phyloP scores from a whole-genome alignment of 2,797 vertebrate species.

The Anabacerthia variegaticeps region DNA sequence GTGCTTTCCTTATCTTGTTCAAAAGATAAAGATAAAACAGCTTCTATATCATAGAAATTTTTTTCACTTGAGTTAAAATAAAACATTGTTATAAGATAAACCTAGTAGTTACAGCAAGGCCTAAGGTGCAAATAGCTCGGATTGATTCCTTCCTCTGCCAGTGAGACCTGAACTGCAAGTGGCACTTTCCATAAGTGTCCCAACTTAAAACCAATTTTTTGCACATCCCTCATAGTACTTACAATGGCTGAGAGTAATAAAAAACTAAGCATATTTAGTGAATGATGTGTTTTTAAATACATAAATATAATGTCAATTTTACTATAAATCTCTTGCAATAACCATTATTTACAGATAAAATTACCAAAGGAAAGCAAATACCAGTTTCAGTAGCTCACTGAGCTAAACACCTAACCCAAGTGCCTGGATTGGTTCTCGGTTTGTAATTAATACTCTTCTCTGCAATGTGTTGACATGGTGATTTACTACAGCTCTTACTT shows the following conservation, averaged over 20 bases:
- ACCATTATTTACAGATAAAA: background rate
- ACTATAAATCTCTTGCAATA: background rate
- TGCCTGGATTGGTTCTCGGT: background rate
- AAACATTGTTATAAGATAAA: background rate
- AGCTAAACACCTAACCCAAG: background rate
- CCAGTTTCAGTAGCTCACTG: background rate
- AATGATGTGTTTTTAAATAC: background rate
- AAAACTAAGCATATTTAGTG: background rate
- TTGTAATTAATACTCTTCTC: background rate
- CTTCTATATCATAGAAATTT: background rate
- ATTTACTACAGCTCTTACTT: background rate
- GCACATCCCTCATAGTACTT: background rate
- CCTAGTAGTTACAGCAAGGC: background rate
- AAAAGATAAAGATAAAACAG: background rate
- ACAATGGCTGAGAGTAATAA: background rate
- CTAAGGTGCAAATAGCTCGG: background rate
- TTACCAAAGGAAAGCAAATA: background rate
- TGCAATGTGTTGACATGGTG: background rate
- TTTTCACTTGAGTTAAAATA: background rate
- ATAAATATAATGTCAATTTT: background rate
- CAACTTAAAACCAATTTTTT: background rate
- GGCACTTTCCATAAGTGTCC: background rate
- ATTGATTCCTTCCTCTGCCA: background rate
- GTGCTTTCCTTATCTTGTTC: background rate
- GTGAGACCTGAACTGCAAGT: background rate